Conservation (phyloP, 92 coral and sea anemone species). For the Epizoanthus fatuus region DNA sequence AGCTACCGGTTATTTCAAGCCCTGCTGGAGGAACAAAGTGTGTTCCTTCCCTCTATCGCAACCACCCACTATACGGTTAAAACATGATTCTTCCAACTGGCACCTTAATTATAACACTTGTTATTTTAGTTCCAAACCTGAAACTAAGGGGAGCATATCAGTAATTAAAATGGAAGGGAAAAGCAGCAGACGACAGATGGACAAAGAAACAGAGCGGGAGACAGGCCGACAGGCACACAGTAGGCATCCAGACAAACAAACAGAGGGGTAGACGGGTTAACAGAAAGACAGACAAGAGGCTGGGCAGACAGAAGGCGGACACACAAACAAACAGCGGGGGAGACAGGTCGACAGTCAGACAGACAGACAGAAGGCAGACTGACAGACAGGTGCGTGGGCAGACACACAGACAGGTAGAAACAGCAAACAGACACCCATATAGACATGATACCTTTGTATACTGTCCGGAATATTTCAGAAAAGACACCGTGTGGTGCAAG, state of each 20-base stretch:
- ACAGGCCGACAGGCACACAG: too few relatives aligned
- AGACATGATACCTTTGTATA: slow-evolving; percentile 76
- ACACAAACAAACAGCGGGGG: neutral
- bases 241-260: too few relatives aligned
- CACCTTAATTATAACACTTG: too few relatives aligned
- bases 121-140: too few relatives aligned
- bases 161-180: neutral
- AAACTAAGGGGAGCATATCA: too few relatives aligned
- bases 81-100: neutral
- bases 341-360: neutral
- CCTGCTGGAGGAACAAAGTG: too few relatives aligned
- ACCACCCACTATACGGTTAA: neutral
- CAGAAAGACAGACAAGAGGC: neutral
- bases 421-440: neutral
- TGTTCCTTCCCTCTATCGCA: too few relatives aligned
- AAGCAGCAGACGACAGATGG: too few relatives aligned
- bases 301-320: neutral
- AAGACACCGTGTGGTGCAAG: slow-evolving; percentile 98
- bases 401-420: too few relatives aligned
- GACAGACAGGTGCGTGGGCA: neutral
- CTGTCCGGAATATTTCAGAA: slow-evolving; percentile 93
- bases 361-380: neutral
- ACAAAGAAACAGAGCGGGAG: too few relatives aligned
- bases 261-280: too few relatives aligned
- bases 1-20: too few relatives aligned